phyloP scores from a whole-genome alignment of 2,888 invertebrate species.

The Himalopsyche tibetana region DNA sequence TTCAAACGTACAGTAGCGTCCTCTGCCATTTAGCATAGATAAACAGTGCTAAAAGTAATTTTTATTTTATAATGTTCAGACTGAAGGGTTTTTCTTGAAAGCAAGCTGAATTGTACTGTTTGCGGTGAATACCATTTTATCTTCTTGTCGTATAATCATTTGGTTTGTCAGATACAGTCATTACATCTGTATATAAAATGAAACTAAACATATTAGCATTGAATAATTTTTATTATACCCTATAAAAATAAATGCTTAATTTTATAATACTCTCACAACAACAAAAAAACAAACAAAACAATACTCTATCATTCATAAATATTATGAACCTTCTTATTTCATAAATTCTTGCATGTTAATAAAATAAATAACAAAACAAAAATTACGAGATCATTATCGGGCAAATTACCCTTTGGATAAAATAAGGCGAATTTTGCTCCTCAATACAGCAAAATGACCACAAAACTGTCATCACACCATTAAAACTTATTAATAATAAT shows the following conservation, averaged over 20 bases:
- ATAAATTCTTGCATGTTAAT: neutral
- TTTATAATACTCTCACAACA: constrained; percentile 23
- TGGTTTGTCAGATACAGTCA: too few relatives aligned
- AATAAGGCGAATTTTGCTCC: neutral
- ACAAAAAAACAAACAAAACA: constrained; percentile 21
- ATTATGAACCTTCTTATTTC: constrained; percentile 20
- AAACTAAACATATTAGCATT: neutral
- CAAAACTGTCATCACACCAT: neutral
- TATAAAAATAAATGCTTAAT: constrained; percentile 11
- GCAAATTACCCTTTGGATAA: neutral
- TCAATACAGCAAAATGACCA: neutral
- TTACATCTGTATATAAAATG: too few relatives aligned
- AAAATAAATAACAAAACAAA: constrained; percentile 18
- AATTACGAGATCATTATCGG: constrained; percentile 39
- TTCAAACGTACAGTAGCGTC: too few relatives aligned
- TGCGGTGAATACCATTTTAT: too few relatives aligned
- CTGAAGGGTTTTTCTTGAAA: too few relatives aligned
- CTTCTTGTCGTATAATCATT: too few relatives aligned
- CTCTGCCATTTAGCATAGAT: too few relatives aligned
- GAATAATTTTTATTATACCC: neutral
- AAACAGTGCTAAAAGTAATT: too few relatives aligned
- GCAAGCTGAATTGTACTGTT: too few relatives aligned
- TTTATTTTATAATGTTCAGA: too few relatives aligned
- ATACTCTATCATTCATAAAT: constrained; percentile 19
- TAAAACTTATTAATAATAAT: neutral